Evolutionary conservation across 2,888 invertebrate genomes (phyloP).

Genomic region (Chydorus sphaericus): DNA sequence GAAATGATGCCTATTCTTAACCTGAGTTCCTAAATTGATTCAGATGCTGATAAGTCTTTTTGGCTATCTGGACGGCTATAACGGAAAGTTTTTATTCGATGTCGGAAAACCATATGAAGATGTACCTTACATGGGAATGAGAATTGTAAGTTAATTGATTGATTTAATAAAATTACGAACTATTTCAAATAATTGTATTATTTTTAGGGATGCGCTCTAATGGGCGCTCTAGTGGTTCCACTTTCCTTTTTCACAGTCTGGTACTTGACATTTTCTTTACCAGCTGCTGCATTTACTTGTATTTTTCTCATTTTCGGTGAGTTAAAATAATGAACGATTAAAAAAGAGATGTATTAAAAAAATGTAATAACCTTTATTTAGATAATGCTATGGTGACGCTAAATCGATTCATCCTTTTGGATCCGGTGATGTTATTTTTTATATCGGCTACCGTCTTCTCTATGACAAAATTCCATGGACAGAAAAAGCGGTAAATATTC

Average conservation of each 20-base stretch:
- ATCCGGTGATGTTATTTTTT: conserved; percentile 86
- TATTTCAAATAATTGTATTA: not conserved
- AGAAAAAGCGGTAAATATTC: conserved; percentile 32
- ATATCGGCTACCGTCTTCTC: conserved; percentile 76
- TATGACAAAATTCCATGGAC: conserved; percentile 49
- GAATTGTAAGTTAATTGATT: conserved; percentile 43
- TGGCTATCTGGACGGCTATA: conserved; percentile 81
- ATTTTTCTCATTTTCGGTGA: conserved; percentile 70
- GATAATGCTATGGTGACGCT: conserved; percentile 81
- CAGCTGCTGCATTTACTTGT: conserved; percentile 64
- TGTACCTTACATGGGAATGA: conserved; percentile 80
- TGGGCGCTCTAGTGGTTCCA: conserved; percentile 75
- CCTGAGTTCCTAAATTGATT: no score
- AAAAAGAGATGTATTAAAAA: conserved; percentile 14
- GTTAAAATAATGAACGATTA: conserved; percentile 15
- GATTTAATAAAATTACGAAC: not conserved
- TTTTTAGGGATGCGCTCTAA: conserved; percentile 68
- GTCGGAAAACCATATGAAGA: conserved; percentile 83
- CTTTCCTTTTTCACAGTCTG: conserved; percentile 72
- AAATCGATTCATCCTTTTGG: conserved; percentile 80
- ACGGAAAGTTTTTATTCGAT: conserved; percentile 39
- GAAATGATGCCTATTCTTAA: no score
- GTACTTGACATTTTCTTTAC: conserved; percentile 70
- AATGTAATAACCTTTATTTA: conserved; percentile 26
- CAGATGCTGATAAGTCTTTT: conserved; percentile 89